phyloP scores from a whole-genome alignment of 2,113 vertebrate species.

The Brachyhypopomus occidentalis region DNA sequence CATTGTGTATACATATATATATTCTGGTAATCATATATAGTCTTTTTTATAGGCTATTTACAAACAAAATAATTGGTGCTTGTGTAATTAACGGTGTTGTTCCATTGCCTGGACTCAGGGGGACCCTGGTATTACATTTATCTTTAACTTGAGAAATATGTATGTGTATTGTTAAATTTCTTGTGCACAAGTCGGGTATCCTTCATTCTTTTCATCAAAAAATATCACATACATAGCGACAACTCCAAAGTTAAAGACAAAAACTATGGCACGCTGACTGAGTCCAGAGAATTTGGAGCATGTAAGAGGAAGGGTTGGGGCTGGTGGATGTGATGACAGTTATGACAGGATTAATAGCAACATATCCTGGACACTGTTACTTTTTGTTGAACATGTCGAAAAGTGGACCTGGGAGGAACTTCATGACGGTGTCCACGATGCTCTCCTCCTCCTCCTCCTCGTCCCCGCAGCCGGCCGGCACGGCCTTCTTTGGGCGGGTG shows the following conservation, averaged over 20 bases:
- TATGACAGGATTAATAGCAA: conserved; percentile 53
- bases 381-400: conserved; percentile 99
- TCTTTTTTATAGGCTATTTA: conserved; percentile 72
- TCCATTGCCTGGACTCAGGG: conserved; percentile 54
- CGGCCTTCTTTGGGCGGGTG: conserved; percentile 91
- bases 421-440: conserved; percentile 97
- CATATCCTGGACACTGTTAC: conserved; percentile 67
- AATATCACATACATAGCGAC: conserved; percentile 19
- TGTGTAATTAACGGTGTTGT: conserved; percentile 53
- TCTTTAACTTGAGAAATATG: conserved; percentile 46
- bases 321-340: conserved; percentile 49
- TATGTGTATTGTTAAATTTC: conserved; percentile 46
- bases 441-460: conserved; percentile 91
- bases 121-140: conserved; percentile 49
- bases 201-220: background rate
- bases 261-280: conserved; percentile 46
- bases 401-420: conserved; percentile 93
- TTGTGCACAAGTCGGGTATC: conserved; percentile 35
- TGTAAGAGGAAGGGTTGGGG: conserved; percentile 35
- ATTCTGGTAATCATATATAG: conserved; percentile 59
- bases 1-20: conserved; percentile 62
- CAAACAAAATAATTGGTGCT: conserved; percentile 69
- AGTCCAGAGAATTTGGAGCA: conserved; percentile 56
- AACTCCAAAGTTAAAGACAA: conserved; percentile 51
- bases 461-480: conserved; percentile 75